Conservation (phyloP, 2,797 vertebrate species). For the Sciurus vulgaris region DNA sequence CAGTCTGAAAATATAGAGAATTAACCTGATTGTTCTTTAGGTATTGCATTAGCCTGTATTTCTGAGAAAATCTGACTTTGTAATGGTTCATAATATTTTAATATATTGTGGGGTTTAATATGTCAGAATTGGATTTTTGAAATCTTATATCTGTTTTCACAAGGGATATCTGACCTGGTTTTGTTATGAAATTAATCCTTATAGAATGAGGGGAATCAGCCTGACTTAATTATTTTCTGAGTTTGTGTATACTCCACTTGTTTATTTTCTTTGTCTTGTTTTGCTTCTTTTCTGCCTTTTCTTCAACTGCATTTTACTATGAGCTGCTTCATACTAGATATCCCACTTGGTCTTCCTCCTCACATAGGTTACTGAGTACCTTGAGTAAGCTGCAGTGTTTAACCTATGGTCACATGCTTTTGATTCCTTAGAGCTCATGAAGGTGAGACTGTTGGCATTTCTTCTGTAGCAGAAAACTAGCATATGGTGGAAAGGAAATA, state of each 20-base stretch:
- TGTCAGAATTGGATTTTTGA: background rate
- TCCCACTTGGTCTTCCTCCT: background rate
- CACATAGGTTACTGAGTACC: background rate
- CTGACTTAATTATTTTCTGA: background rate
- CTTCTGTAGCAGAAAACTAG: background rate
- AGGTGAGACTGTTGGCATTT: background rate
- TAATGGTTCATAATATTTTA: background rate
- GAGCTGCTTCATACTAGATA: background rate
- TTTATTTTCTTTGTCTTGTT: background rate
- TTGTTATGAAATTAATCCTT: background rate
- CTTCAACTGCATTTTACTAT: background rate
- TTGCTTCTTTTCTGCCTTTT: background rate
- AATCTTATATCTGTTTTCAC: background rate
- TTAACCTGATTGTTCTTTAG: background rate
- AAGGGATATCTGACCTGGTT: background rate
- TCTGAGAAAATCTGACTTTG: background rate
- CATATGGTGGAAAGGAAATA: background rate
- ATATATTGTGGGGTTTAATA: slow-evolving; percentile 31
- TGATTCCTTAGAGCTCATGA: background rate
- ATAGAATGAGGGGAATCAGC: background rate
- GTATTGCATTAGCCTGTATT: background rate
- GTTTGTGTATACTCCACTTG: background rate
- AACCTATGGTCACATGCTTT: background rate
- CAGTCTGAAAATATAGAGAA: background rate
- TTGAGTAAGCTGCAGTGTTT: background rate